Evolutionary conservation across 2,797 vertebrate genomes (phyloP), one percentile per base, ranked within the genome.

Genomic region (Schizopygopsis pylzovi): DNA sequence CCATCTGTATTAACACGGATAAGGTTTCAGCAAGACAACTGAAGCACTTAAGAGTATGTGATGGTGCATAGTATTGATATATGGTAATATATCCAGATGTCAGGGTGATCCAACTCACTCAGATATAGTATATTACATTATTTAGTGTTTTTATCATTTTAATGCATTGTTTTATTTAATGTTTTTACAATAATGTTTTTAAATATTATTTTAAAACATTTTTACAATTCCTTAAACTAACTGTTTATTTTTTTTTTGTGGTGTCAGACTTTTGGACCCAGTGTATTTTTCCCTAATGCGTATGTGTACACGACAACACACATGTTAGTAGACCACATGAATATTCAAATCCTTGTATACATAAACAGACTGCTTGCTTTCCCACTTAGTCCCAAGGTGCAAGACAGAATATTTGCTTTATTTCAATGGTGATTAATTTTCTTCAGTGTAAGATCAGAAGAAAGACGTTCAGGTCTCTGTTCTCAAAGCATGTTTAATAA

Each of bases 261-360:
- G 16, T 63, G 4, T 39, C 11, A 70, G 45, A 52, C 67, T 83
- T 75, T 37, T 37, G 70, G 45, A 41, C 25, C 33, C 22, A 4
- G 9, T 65, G 41, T 65, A 18, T 47, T 65, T 63, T 13, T 20
- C 28, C 41, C 16, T 11, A 37, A 25, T 78, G 4, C 1, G 20
- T 73, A 81, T 75, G 47, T 61, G 47, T 70, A 47, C 49, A n/a
- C 28, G 28, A 28, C 78, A 67, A 59, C 59, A 70, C 39, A 39
- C 11, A 75, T 1, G 15, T 73, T 15, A 15, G 49, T 68, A 78
- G 7, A 79, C 41, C 61, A 39, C 78, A 86, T 86, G 79, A 88
- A 88, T 89, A 86, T 89, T 89, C 81, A 84, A 43, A 37, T 56
- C 4, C 16, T 47, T 79, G 73, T 78, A 56, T 45, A 75, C 56